phyloP scores from a whole-genome alignment of 2,888 invertebrate species.

The Drosophila nigricruria region DNA sequence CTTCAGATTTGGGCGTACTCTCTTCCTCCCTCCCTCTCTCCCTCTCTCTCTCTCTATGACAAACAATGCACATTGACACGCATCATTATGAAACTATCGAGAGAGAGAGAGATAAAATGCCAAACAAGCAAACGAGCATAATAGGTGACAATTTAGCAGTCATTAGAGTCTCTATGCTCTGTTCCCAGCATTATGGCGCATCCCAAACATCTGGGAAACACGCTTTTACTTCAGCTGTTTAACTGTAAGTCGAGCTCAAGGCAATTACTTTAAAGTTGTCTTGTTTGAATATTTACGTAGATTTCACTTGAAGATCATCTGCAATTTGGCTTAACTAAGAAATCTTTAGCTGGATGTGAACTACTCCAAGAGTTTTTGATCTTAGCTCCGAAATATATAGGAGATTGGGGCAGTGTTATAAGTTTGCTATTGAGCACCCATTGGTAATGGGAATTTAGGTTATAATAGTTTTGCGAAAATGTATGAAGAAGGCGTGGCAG shows the following conservation, averaged over 20 bases:
- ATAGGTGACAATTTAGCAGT: conserved; percentile 13
- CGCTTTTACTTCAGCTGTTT: neutral
- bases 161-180: neutral
- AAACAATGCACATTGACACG: conserved; percentile 14
- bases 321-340: neutral
- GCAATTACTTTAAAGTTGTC: conserved; percentile 3
- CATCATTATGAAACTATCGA: conserved; percentile 8
- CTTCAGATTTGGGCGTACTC: conserved; percentile 1
- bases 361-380: too few relatives aligned
- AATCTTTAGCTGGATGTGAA: neutral
- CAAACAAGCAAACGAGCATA: conserved; percentile 6
- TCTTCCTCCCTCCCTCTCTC: neutral
- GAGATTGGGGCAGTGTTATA: too few relatives aligned
- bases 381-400: too few relatives aligned
- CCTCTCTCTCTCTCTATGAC: neutral
- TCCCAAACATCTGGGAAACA: conserved; percentile 3
- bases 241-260: neutral
- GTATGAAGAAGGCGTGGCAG: neutral
- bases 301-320: neutral
- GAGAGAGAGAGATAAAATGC: conserved; percentile 11
- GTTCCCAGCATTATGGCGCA: conserved; percentile 6
- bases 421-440: too few relatives aligned
- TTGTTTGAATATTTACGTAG: neutral
- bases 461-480: too few relatives aligned
- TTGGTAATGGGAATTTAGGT: too few relatives aligned